Base-by-base conservation (phyloP, 2,797 vertebrate species). In the Molossus molossus region DNA sequence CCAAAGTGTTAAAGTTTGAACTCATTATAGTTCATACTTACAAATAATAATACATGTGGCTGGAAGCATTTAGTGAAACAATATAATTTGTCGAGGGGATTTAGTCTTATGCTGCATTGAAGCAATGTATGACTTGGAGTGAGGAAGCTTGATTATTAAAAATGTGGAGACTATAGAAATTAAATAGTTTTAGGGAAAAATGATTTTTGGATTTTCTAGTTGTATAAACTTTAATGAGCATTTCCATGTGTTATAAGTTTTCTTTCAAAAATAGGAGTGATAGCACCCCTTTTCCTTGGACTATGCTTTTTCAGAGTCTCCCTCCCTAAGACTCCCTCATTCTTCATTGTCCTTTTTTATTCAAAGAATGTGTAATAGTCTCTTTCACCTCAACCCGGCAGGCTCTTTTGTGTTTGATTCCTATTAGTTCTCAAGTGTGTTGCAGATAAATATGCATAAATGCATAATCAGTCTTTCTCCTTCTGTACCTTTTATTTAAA, bases 1-100 rank as follows among this genome's bases (percentile, higher is more conserved):
- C 90, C 72, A 86, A 69, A 94, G 7, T 29, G 82, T 83, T 94
- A 15, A 94, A 85, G 21, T 95, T 40, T 62, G 53, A 87, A 84
- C 67, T 96, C 90, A 87, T 81, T 92, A 58, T 87, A 73, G 90
- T 98, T 96, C 23, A 67, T 94, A 84, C 5, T 94, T 95, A 81
- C 10, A 90, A 65, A 75, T 96, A 76, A 93, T 94, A 81, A 83
- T 92, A 45, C 0, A 9, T 29, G 37, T 53, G 57, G 2, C 48
- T 37, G 18, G 76, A 92, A 92, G 73, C 40, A 73, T 62, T 75
- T 93, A 90, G 75, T 95, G 60, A 82, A 94, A 77, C 57, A 84
- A 40, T 64, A 53, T 57, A 79, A 87, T 94, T 40, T 90, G 27
- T 37, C 60, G 79, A 94, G 69, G 75, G 60, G 95, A 85, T 97